Conservation (phyloP, 2,797 vertebrate species). For the Hoplostethus mediterraneus region DNA sequence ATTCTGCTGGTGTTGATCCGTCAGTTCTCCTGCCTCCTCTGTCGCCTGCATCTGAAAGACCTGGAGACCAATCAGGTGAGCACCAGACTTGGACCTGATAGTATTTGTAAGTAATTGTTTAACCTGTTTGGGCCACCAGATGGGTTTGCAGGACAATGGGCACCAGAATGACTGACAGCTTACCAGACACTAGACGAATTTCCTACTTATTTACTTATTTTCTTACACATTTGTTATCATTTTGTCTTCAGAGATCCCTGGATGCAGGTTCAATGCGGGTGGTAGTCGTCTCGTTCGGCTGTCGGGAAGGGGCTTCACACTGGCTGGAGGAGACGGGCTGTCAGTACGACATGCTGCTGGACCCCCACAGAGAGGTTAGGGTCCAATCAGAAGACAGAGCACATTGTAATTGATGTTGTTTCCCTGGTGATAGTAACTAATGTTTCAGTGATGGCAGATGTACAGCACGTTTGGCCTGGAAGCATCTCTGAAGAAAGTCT, state of each 20-base stretch:
- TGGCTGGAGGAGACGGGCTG: slow-evolving; percentile 70
- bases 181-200: background rate
- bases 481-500: slow-evolving; percentile 62
- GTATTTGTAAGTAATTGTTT: too few species aligned
- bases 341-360: slow-evolving; percentile 69
- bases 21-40: slow-evolving; percentile 71
- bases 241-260: slow-evolving; percentile 48
- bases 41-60: slow-evolving; percentile 67
- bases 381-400: background rate
- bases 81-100: background rate
- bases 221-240: background rate
- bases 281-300: slow-evolving; percentile 71
- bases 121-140: too few species aligned
- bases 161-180: too few species aligned
- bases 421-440: background rate
- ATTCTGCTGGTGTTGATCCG: slow-evolving; percentile 67
- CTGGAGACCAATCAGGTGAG: slow-evolving; percentile 66
- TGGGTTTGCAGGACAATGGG: too few species aligned
- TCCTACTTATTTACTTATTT: background rate
- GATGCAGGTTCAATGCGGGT: slow-evolving; percentile 49
- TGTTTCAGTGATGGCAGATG: slow-evolving; percentile 42
- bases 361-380: slow-evolving; percentile 63
- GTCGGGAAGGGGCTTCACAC: slow-evolving; percentile 60
- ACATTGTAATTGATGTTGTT: background rate
- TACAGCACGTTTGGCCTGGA: slow-evolving; percentile 64